Evolutionary conservation across 2,113 vertebrate species (phyloP).

Genomic region (Antechinus stuartii): DNA sequence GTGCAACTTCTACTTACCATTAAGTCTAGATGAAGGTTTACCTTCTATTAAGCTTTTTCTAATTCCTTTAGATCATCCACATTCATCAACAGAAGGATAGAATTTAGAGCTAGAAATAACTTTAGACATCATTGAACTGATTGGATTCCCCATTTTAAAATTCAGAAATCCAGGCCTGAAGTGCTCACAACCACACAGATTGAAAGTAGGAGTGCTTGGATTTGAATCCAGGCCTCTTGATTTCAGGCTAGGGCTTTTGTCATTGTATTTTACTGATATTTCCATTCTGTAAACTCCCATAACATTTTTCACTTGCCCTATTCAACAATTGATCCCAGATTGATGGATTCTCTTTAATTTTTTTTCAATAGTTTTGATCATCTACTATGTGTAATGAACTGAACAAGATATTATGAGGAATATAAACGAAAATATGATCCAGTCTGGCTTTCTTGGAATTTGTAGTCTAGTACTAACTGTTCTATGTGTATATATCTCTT

Average conservation of each 20-base stretch:
- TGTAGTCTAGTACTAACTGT: too few relatives aligned
- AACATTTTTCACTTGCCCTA: background rate
- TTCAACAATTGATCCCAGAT: background rate
- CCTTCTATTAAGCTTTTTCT: background rate
- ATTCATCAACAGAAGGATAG: background rate
- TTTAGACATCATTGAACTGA: background rate
- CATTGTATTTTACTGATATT: background rate
- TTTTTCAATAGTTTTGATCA: background rate
- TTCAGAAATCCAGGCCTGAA: background rate
- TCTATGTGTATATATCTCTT: too few relatives aligned
- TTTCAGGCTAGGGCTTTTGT: background rate
- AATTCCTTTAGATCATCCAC: background rate
- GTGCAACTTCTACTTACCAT: background rate
- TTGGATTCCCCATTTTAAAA: background rate
- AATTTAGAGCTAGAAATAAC: background rate
- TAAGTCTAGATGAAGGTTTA: background rate
- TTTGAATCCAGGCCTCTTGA: too few relatives aligned
- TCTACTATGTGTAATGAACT: background rate
- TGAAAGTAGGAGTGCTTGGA: too few relatives aligned
- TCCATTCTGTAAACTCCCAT: too few relatives aligned
- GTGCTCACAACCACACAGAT: background rate
- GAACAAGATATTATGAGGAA: too few relatives aligned
- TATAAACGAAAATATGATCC: too few relatives aligned
- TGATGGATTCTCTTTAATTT: background rate
- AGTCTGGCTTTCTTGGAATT: too few relatives aligned